Base-by-base conservation (phyloP, 2,888 invertebrate genomes). In the Drosophila antonietae region DNA sequence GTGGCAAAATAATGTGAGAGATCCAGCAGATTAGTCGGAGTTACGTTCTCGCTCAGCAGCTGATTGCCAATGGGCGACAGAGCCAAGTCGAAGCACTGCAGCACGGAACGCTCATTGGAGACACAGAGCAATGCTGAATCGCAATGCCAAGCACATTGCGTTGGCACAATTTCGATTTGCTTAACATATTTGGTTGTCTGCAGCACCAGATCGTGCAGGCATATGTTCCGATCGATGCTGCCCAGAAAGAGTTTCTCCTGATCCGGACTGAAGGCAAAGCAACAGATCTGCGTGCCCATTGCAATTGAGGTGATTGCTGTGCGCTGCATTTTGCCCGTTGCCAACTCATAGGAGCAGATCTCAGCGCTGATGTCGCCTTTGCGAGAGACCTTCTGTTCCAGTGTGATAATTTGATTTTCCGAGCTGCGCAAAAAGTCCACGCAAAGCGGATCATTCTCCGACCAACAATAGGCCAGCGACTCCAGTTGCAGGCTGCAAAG, bases 361-460 rank as follows among this genome's bases (percentile, higher is more conserved):
- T 96, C 96, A 37, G 96, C 95, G 4, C 95, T 95, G 15, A 96
- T 95, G 84, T 95, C 95, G 1, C 95, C 94, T 91, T 95, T 95
- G 64, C 95, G 94, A 0, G 95, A 95, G 18, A 96, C 95, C 86
- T 96, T 96, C 92, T 98, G 97, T 91, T 98, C 98, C 49, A 98
- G 94, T 74, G 96, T 95, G 92, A 97, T 95, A 80, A 96, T 94
- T 80, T 95, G 93, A 91, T 96, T 95, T 65, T 95, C 95, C 77
- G 95, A 94, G 61, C 95, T 94, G 74, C 95, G 94, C 83, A 97
- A 96, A 87, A 98, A 95, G 80, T 95, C 95, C 37, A 97, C 96
- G 90, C 95, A 95, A n/a, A 98, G 92, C 0, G 97, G 97, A 93
- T 98, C 98, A 92, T 96, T 96, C 91, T 98, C 97, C 41, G 98